Conservation (phyloP, 1,140 invertebrate genomes). For the Homarus americanus region DNA sequence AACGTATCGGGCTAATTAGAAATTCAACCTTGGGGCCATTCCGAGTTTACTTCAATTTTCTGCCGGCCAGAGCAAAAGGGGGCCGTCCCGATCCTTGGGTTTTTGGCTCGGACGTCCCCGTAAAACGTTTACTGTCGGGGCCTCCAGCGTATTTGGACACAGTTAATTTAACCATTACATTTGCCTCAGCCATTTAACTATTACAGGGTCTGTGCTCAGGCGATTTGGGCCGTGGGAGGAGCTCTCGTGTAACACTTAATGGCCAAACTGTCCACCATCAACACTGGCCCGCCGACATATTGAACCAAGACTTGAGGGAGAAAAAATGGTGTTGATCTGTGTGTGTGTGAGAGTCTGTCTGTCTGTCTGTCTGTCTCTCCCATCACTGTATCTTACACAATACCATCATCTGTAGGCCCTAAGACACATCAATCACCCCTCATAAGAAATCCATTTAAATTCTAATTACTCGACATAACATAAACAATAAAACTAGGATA, state of each 20-base stretch:
- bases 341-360: too few relatives aligned
- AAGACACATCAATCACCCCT: too few relatives aligned
- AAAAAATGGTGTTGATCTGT: neutral
- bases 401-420: too few relatives aligned
- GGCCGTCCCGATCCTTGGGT: conserved; percentile 43
- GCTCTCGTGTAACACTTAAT: neutral
- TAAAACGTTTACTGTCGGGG: conserved; percentile 35
- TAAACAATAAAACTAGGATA: too few relatives aligned
- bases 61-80: conserved; percentile 10
- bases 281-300: neutral
- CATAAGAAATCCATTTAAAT: too few relatives aligned
- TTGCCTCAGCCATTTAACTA: conserved; percentile 55
- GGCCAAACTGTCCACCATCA: neutral
- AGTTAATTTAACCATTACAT: conserved; percentile 60
- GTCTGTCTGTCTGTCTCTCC: neutral
- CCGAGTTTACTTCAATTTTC: conserved; percentile 45
- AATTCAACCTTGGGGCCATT: conserved; percentile 51
- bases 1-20: conserved; percentile 55
- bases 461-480: too few relatives aligned
- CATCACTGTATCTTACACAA: too few relatives aligned
- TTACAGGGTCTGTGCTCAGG: neutral
- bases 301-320: neutral
- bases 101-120: conserved; percentile 38
- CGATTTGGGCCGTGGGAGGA: neutral
- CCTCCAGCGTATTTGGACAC: conserved; percentile 33